Base-by-base conservation (phyloP, 2,113 vertebrate species). In the Rhinichthys klamathensis region DNA sequence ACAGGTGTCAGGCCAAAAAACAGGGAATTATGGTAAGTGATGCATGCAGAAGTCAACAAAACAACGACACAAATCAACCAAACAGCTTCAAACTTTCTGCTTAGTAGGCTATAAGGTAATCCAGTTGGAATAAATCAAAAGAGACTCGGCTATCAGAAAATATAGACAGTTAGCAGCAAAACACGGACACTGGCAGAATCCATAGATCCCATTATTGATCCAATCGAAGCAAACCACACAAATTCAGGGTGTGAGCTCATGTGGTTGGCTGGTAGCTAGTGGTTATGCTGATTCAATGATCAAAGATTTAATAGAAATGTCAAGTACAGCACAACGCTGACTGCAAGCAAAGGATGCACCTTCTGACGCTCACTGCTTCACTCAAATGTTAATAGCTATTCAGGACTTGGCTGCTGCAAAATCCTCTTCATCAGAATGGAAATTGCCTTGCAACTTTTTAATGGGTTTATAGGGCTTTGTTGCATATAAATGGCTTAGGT, bases 221-320 rank as follows among this genome's bases (percentile, higher is more conserved):
- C 46, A 84, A 84, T 85, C 51, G 38, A 88, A 74, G 0, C 2
- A 60, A 60, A 63, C 76, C 84, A 56, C 79, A 86, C 86, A 86
- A 88, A 72, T 51, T 54, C 84, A 81, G 2, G 61, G 76, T 41
- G 16, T 72, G 8, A 23, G 61, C 46, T 67, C 61, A 51, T 81
- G 79, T 30, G n/a, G 58, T 10, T 23, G 38, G 35, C 61, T 35
- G 84, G 76, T 89, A 60, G 70, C 82, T 89, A 63, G 86, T 84
- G 86, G 46, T 80, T 60, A 82, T 82, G 70, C 69, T 84, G 80
- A 88, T 87, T 92, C 87, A 77, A 85, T 84, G 82, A 92, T 88
- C 85, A 89, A 85, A 88, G 87, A 91, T 92, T 91, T 89, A 91
- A 92, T 92, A 86, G 89, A 93, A 92, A 92, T 92, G 89, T 93